These are phyloP conservation scores for Cerastis leucographa DNA, from an alignment of 2,888 invertebrate genomes.

Conservation along the genomic window DNA sequence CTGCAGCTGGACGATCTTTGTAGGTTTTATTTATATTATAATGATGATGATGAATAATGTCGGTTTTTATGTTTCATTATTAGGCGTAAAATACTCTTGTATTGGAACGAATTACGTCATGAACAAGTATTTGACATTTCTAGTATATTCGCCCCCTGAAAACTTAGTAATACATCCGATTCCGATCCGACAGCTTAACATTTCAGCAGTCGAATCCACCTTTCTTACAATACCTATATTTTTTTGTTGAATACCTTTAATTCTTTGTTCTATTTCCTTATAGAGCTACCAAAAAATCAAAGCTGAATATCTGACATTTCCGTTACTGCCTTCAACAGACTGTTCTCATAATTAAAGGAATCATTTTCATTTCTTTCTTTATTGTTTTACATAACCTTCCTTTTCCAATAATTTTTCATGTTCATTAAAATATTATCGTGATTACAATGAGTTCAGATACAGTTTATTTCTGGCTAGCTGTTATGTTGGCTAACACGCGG, in stretches of 20 bases:
- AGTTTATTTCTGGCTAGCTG: neutral
- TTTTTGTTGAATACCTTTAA: neutral
- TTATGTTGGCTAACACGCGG: neutral
- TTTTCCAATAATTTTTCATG: neutral
- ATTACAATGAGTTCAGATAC: neutral
- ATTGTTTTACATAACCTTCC: conserved; percentile 1
- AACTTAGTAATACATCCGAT: neutral
- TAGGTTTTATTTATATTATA: conserved; percentile 1
- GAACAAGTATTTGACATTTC: neutral
- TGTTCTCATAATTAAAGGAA: conserved; percentile 1
- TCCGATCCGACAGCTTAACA: too few species aligned
- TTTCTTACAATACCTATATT: neutral
- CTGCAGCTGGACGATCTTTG: neutral
- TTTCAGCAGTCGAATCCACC: neutral
- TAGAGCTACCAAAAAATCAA: neutral
- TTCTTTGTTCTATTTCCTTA: neutral
- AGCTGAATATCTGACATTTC: neutral
- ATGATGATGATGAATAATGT: neutral
- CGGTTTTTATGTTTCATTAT: neutral
- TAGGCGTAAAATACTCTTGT: neutral
- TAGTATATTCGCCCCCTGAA: neutral
- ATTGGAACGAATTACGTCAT: neutral
- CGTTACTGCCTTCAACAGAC: neutral
- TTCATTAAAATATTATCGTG: neutral
- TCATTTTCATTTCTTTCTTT: neutral